Conservation (phyloP, 2,113 vertebrate species). For the mouse (Mus musculus) region DNA sequence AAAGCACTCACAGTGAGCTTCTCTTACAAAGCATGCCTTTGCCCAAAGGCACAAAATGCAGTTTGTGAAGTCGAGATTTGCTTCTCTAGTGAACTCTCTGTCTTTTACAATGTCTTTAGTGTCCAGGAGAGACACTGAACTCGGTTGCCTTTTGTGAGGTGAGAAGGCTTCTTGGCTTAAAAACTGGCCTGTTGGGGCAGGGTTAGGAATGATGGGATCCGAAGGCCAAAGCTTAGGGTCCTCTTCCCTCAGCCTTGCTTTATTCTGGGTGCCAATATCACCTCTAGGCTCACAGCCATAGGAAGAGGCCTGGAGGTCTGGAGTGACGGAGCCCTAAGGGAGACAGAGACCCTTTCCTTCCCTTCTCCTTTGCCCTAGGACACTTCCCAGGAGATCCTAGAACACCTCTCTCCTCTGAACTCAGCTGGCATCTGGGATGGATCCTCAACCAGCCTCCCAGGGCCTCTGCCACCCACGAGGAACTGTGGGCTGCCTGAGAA, state of each 20-base stretch:
- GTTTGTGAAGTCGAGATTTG: background rate
- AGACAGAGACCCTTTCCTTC: background rate
- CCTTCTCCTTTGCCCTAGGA: background rate
- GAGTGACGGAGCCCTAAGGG: background rate
- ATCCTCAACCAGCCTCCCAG: too few relatives aligned
- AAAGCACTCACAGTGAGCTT: background rate
- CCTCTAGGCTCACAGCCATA: fast-evolving
- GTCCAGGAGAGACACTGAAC: background rate
- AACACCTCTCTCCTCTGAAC: background rate
- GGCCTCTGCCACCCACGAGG: background rate
- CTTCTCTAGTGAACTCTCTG: background rate
- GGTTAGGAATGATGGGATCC: fast-evolving
- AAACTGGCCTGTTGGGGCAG: background rate
- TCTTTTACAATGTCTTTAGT: background rate
- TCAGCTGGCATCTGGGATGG: background rate
- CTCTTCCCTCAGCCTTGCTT: background rate
- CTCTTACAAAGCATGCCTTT: background rate
- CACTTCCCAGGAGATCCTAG: background rate
- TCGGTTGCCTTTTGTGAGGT: background rate
- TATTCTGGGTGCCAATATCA: background rate
- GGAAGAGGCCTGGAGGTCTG: too few relatives aligned
- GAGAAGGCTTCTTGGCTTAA: background rate
- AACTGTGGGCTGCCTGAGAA: background rate
- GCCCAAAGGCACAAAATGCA: slow-evolving; percentile 15
- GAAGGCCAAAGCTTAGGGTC: fast-evolving